Evolutionary conservation across 1,140 invertebrate genomes (phyloP).

Genomic region (Forficula auricularia): DNA sequence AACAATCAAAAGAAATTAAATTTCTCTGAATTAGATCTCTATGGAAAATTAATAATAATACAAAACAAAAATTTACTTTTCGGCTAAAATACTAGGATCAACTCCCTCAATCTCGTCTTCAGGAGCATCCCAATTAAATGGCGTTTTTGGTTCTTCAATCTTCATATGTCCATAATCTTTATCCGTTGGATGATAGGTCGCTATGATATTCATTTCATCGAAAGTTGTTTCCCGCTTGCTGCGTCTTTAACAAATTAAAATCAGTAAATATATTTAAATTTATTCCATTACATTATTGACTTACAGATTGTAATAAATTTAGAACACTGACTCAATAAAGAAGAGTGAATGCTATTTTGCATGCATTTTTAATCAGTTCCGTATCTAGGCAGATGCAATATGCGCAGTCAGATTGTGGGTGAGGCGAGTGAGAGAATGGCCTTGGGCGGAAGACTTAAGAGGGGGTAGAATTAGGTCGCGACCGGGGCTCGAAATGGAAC

Average conservation of each 20-base stretch:
- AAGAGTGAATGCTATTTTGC: slow-evolving; percentile 9
- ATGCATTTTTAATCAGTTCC: too few species aligned
- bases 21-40: not conserved
- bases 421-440: too few species aligned
- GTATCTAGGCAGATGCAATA: too few species aligned
- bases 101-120: slow-evolving; percentile 54
- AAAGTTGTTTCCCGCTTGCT: slow-evolving; percentile 60
- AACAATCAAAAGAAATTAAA: slow-evolving; percentile 5
- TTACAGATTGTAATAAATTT: not conserved
- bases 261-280: not conserved
- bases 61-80: slow-evolving; percentile 33
- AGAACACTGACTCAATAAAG: slow-evolving; percentile 4
- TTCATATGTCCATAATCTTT: slow-evolving; percentile 99
- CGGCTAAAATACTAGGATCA: slow-evolving; percentile 58
- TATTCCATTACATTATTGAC: slow-evolving; percentile 14
- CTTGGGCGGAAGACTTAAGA: too few species aligned
- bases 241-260: slow-evolving; percentile 11
- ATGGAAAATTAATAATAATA: not conserved
- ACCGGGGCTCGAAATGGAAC: too few species aligned
- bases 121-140: slow-evolving; percentile 63
- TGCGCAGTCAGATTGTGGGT: too few species aligned
- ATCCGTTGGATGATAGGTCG: slow-evolving; percentile 89
- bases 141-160: slow-evolving; percentile 95
- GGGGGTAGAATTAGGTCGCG: too few species aligned
- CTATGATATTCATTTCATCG: slow-evolving; percentile 98